Base-by-base conservation (phyloP, 2,797 vertebrate genomes). In the Mormyrus hasselquistii region DNA sequence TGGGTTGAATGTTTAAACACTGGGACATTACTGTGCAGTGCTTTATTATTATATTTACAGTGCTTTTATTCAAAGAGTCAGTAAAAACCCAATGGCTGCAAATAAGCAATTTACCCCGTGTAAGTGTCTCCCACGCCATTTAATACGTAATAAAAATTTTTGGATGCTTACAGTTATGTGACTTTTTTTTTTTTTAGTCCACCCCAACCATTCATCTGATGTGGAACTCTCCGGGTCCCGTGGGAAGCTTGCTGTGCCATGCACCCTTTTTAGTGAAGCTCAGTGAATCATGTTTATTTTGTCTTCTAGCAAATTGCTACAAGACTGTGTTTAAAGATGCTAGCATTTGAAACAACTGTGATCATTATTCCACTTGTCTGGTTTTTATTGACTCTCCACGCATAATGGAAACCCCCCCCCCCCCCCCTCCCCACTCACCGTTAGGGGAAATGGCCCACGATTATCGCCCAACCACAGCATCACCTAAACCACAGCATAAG, bases 361-460 rank as follows among this genome's bases (percentile, higher is more conserved):
- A 19, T 86, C 44, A 38, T 57, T 57, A 55, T 65, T 44, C 55
- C 29, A 44, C 19, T 25, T 44, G 41, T 25, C 38, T 49, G 57
- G 19, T 44, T 84, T 59, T 47, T 29, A 57, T 38, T 55, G 49
- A 25, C 41, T 41, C 82, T 22, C 57, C 57, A 4, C 4, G 52
- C 88, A 62, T 55, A 49, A 25, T 89, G 82, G 88, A 89, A 89
- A 86, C n/a, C 14, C 41, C 22, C 22, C 19, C 88, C 69, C 69
- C n/a, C 14, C 41, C 22, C 22, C 34, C 88, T 29, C 69, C 59
- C 29, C 38, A 47, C 16, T 79, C 34, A 44, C 34, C 4, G 2
- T 76, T 4, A 16, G 73, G 34, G 38, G 5, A 76, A 41, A 41
- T 2, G 6, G 73, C 34, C 73, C 73, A 79, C 73, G 14, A 79